Evolutionary conservation across 2,797 vertebrate species (phyloP).

Genomic region (Aviceda leuphotes): DNA sequence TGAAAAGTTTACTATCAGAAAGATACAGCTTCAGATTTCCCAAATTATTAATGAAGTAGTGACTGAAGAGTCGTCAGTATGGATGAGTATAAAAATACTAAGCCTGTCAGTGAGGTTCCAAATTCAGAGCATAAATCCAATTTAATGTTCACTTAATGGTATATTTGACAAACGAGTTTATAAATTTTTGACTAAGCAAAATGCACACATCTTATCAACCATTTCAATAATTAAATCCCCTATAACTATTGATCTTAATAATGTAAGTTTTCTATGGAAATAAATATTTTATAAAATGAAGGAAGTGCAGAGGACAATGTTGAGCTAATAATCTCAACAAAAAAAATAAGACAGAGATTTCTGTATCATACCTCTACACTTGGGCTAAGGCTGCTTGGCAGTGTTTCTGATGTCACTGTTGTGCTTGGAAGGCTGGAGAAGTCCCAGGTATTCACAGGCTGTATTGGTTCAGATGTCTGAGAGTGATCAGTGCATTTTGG

Average conservation of each 20-base stretch:
- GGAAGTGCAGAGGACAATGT: background rate
- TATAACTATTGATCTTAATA: conserved; percentile 18
- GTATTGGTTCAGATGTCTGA: conserved; percentile 80
- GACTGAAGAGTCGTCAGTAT: background rate
- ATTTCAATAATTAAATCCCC: conserved; percentile 23
- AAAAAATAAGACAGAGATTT: background rate
- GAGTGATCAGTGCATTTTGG: conserved; percentile 86
- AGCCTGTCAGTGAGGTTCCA: background rate
- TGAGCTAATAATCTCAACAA: background rate
- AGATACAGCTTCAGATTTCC: background rate
- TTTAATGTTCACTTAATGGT: conserved; percentile 8
- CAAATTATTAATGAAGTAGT: background rate
- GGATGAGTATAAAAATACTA: background rate
- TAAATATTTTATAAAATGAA: conserved; percentile 44
- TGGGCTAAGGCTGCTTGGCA: conserved; percentile 91
- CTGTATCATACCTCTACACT: conserved; percentile 86
- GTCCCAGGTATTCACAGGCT: conserved; percentile 91
- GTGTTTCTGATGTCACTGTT: conserved; percentile 89
- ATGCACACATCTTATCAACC: background rate
- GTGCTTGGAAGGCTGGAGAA: conserved; percentile 92
- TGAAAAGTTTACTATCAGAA: background rate
- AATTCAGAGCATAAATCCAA: conserved; percentile 31
- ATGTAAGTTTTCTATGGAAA: background rate
- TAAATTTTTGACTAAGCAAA: conserved; percentile 47
- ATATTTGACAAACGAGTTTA: background rate